A percentile compares a stretch with the other conserved stretches of the same genome.
Conservation (phyloP, 1,140 invertebrate genomes). For the Hermatobates lingyangjiaoensis region DNA sequence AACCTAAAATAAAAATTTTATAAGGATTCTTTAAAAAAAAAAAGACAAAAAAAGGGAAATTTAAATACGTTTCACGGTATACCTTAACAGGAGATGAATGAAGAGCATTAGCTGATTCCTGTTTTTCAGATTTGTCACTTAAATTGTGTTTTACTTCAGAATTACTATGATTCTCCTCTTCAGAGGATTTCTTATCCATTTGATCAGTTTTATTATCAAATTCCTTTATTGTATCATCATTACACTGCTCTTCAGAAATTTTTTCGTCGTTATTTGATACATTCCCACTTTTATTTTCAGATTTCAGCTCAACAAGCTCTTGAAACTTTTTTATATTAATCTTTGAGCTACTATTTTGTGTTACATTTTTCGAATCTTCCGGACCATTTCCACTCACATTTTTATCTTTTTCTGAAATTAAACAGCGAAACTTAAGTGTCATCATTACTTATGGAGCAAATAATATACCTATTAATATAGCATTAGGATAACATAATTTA, state of each 20-base stretch:
- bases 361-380: not conserved
- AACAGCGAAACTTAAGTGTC: too few species aligned
- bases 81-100: too few species aligned
- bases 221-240: not conserved
- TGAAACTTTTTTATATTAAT: not conserved
- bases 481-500: too few species aligned
- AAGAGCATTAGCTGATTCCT: too few species aligned
- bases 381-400: conserved; percentile 3
- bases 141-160: not conserved
- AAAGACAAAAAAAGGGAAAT: too few species aligned
- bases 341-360: not conserved
- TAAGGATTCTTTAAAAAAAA: not conserved
- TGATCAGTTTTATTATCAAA: too few species aligned
- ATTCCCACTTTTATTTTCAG: not conserved
- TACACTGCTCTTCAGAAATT: not conserved
- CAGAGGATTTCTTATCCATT: not conserved
- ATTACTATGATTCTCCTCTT: not conserved
- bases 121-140: not conserved
- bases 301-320: not conserved
- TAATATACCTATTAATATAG: too few species aligned
- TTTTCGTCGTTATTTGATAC: not conserved
- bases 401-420: conserved; percentile 6
- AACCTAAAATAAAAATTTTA: conserved; percentile 1
- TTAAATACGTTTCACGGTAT: too few species aligned
- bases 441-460: too few species aligned